A percentile compares a stretch with the other conserved stretches of the same genome.
Conservation (phyloP, 2,888 invertebrate genomes). For the Cheilosia vulpina region DNA sequence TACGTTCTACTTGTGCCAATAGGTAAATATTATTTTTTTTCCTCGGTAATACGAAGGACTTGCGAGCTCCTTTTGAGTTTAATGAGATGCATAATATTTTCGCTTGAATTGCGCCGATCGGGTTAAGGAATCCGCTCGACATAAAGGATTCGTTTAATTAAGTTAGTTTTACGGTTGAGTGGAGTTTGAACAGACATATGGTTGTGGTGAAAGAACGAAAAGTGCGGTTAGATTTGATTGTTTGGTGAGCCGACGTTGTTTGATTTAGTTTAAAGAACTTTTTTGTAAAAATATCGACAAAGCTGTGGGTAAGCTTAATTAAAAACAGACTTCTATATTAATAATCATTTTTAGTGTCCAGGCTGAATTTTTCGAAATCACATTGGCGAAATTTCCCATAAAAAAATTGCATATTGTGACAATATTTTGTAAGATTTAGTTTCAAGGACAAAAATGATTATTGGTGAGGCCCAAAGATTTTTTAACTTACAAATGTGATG, state of each 20-base stretch:
- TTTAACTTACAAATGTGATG: too few species aligned
- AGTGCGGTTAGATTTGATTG: not conserved
- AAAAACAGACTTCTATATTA: too few species aligned
- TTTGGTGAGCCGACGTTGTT: not conserved
- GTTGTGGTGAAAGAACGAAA: not conserved
- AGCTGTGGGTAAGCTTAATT: too few species aligned
- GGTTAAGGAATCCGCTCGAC: conserved; percentile 20
- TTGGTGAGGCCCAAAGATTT: too few species aligned
- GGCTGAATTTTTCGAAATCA: too few species aligned
- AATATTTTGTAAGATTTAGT: too few species aligned
- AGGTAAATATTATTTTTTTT: conserved; percentile 50
- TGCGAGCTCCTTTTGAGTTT: conserved; percentile 21
- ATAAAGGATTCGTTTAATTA: conserved; percentile 65
- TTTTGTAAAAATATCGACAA: too few species aligned
- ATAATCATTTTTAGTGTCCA: too few species aligned
- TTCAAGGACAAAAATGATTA: too few species aligned
- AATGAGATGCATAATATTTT: conserved; percentile 49
- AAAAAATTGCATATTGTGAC: too few species aligned
- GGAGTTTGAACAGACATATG: conserved; percentile 10
- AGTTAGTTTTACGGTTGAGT: conserved; percentile 67
- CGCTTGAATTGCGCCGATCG: conserved; percentile 47
- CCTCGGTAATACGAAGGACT: not conserved
- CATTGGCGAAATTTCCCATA: too few species aligned
- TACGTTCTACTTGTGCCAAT: conserved; percentile 69
- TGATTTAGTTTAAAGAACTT: too few species aligned